Base-by-base conservation (phyloP, 2,888 invertebrate species). In the Augiades crinisus region DNA sequence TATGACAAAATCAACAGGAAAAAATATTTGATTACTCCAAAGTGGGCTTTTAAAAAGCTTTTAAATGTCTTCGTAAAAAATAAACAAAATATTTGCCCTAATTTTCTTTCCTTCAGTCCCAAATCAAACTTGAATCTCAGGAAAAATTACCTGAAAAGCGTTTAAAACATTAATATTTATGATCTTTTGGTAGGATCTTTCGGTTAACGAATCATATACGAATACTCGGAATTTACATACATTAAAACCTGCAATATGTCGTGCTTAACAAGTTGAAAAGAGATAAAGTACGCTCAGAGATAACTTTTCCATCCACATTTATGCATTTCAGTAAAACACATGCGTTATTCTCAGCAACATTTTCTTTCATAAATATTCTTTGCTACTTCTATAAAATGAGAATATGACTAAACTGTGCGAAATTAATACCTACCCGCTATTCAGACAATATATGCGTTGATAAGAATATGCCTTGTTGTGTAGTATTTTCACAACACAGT, bases 361-460 rank as follows among this genome's bases (percentile, higher is more conserved):
- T 50, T 50, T 36, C 50, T 43, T 43, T 43, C 36, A 36, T 30
- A 30, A 50, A 36, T 49, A 49, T 43, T 43, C 49, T 34, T 49
- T 27, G 34, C 41, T 33, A 36, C 13, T 16, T 36, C 17, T 27
- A 22, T 22, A 34, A 45, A 45, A 50, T 27, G 27, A 27, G 14
- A 41, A 43, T 13, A 41, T 49, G 33, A 8, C 4, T 33, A 24
- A 41, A 41, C 24, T 40, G 17, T 34, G 49, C 49, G 13, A 24
- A 41, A 30, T 24, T 40, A 40, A 40, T 40, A 22, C 22, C 33
- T 31, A 36, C 38, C 6, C 10, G 30, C n/a, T 46, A 17, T 21
- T 24, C n/a, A n/a, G n/a, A n/a, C n/a, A n/a, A n/a, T n/a, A n/a
- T n/a, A n/a, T n/a, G n/a, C n/a, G n/a, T n/a, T n/a, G n/a, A n/a